Percentiles rank a stretch among this genome's conserved stretches.
These are phyloP conservation scores for Cynoglossus semilaevis DNA, from an alignment of 2,113 vertebrate species.

Conservation along the genomic window DNA sequence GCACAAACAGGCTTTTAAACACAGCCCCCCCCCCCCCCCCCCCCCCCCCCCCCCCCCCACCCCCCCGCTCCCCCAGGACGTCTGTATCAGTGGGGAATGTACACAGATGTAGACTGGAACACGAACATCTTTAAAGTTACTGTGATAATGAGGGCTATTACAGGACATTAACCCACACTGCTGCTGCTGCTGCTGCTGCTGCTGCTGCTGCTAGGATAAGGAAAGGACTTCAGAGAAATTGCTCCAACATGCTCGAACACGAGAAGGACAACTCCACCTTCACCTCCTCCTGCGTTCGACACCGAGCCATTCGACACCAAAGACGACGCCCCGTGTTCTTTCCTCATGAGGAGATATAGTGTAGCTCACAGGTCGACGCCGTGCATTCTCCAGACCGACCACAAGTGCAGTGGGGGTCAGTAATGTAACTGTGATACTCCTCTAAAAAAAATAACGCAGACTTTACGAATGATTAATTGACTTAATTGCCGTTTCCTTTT, in stretches of 20 bases:
- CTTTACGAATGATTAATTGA: conserved; percentile 15
- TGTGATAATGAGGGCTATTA: conserved; percentile 42
- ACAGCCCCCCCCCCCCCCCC: neutral
- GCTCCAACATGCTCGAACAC: conserved; percentile 64
- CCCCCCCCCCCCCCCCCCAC: neutral
- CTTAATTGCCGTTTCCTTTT: too few relatives aligned
- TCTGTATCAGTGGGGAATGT: too few relatives aligned
- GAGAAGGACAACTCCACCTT: conserved; percentile 52
- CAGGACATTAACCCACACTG: conserved; percentile 24
- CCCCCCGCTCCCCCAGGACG: too few relatives aligned
- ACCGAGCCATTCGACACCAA: conserved; percentile 30
- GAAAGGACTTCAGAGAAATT: conserved; percentile 41
- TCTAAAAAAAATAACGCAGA: neutral
- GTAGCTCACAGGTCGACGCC: too few relatives aligned
- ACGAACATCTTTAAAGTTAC: conserved; percentile 3
- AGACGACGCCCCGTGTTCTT: conserved; percentile 33
- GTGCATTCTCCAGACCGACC: too few relatives aligned
- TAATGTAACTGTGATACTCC: conserved; percentile 16
- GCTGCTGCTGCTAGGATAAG: too few relatives aligned
- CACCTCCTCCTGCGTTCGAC: conserved; percentile 37
- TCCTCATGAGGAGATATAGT: too few relatives aligned
- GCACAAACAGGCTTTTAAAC: conserved; percentile 31
- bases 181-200: too few relatives aligned
- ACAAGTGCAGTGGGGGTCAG: conserved; percentile 16
- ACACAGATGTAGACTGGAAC: neutral